Conservation (phyloP, 2,113 vertebrate genomes). For the Galemys pyrenaicus region DNA sequence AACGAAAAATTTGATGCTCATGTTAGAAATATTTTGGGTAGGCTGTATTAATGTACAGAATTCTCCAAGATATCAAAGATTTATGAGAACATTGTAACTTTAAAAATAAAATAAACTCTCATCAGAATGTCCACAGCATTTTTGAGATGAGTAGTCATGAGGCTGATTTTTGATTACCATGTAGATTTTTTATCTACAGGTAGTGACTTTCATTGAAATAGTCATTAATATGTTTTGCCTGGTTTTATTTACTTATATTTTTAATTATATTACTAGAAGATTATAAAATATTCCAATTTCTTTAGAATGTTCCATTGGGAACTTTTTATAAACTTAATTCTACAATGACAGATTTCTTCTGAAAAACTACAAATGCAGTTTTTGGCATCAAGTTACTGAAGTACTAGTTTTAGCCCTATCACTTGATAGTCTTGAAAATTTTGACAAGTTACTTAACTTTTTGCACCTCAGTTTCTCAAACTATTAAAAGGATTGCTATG, state of each 20-base stretch:
- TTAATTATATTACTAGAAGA: not conserved
- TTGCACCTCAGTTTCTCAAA: not conserved
- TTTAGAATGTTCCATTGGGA: not conserved
- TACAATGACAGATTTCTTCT: not conserved
- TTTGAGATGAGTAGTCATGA: not conserved
- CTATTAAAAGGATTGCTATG: not conserved
- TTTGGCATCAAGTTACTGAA: not conserved
- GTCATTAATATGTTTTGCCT: not conserved
- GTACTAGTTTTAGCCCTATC: not conserved
- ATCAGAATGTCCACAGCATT: not conserved
- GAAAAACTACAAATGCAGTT: not conserved
- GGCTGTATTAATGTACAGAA: not conserved
- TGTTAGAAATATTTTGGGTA: constrained; percentile 32
- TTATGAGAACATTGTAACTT: not conserved
- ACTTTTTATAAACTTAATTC: not conserved
- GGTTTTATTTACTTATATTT: not conserved
- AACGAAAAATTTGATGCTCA: not conserved
- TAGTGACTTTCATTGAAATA: not conserved
- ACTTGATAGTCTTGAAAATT: not conserved
- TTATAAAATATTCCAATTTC: not conserved
- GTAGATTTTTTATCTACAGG: not conserved
- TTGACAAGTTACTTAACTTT: not conserved
- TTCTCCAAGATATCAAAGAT: constrained; percentile 28
- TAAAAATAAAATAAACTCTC: not conserved
- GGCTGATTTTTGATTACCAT: not conserved